Evolutionary conservation across 2,113 vertebrate genomes (phyloP), one percentile per base, ranked within the genome.

Genomic region (Neolamprologus kungweensis): DNA sequence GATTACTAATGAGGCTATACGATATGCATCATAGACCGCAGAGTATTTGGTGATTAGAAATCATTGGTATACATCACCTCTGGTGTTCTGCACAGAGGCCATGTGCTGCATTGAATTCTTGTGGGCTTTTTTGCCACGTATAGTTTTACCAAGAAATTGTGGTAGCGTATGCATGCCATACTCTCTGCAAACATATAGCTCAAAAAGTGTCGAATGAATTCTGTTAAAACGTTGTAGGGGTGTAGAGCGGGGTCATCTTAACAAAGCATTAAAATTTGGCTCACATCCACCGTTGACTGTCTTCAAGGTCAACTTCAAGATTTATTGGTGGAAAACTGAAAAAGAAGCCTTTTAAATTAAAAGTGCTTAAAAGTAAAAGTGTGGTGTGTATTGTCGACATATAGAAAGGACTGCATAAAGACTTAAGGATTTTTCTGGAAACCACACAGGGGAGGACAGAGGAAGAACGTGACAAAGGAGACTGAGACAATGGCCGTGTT

Each of bases 391-490:
- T 8, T 28, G 7, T 14, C 13, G 0, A 9, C 55, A 58, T 16
- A 28, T 28, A 0, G 23, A 58, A 58, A 58, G 55, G 23, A 58
- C 0, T 0, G 0, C 23, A 57, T 57, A 58, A 58, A 28, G 3
- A 57, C 0, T 57, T 57, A 57, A 57, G 55, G 13, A 28, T 58
- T 58, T 58, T 28, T 58, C 23, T 58, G 13, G 55, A 58, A 58
- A 58, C 2, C 55, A 58, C 55, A 31, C 26, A 9, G 0, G 23
- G 13, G 23, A 58, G 55, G 55, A 58, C 55, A 28, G 26, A 58
- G 6, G 6, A 23, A 23, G 53, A 23, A 3, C 6, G 4, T 21
- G 53, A 54, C 10, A 54, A 21, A 54, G 53, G 51, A 11, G 51
- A 53, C 51, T 53, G 19, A 53, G 19, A 53, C 51, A 53, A 11